Evolutionary conservation across 1,140 invertebrate species (phyloP), one percentile per base, ranked within the genome.

Genomic region (Heterodera schachtii): DNA sequence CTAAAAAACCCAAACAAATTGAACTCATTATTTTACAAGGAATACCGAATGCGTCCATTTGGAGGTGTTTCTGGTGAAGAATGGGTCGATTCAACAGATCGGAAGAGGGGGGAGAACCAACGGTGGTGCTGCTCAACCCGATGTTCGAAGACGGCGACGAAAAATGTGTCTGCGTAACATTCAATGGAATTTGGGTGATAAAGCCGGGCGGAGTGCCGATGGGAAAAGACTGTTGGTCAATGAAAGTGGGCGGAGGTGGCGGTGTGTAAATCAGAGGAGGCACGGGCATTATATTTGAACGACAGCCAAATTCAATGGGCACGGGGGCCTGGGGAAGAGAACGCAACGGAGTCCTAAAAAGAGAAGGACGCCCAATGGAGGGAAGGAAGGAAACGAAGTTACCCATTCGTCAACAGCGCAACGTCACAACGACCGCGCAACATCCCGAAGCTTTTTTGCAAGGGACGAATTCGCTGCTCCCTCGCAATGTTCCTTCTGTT

Each of bases 401-500:
- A 64, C 57, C 57, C 57, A 5, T 19, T 19, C 13, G 13, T 64
- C 13, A 64, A 19, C 13, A 64, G 16, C 4, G 57, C 57, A 64
- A 16, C 11, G 57, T 64, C 57, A 71, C 31, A 71, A 71, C 44
- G 69, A 46, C 57, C 57, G 31, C 9, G 69, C 2, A 41, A 71
- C 13, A 71, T 31, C 41, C 31, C 8, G 41, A 41, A 46, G 69
- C 31, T 11, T 3, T 46, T 43, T 71, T 71, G 69, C 1, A 41
- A 3, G 69, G 13, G 31, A 52, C 11, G 49, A 6, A 52, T 52
- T 41, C 69, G 69, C 69, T 70, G 77, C 43, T 78, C 77, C 9
- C 60, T 66, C 3, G 11, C 77, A 21, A 31, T 41, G 49, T 78
- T 78, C 2, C 77, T 60, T 49, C 77, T 78, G 21, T 49, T 41